Evolutionary conservation across 1,140 invertebrate species (phyloP), one percentile per base, ranked within the genome.

Genomic region (Homalodisca vitripennis): DNA sequence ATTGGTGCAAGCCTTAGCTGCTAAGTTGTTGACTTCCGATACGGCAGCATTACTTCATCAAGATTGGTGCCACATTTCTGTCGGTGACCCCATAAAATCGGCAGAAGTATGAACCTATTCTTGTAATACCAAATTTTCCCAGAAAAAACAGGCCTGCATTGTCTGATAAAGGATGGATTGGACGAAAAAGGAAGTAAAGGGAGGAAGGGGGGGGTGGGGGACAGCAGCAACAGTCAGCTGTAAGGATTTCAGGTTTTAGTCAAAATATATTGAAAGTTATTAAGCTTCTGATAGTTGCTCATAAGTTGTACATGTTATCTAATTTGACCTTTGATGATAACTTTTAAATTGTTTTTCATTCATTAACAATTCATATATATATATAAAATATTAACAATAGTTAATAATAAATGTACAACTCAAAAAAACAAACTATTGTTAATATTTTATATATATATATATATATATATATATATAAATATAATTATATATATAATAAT

Each of bases 41-140:
- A 79, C 81, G 0, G 75, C 81, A 0, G 81, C 87, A 26, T 89
- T n/a, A 87, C 34, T 87, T 79, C 60, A 85, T 80, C 1, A 87
- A 86, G 74, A 77, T 84, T 48, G 89, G 90, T 0, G 80, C n/a
- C 75, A 80, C 2, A 80, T 85, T 2, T 81, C 82, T 60, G 87
- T 86, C 12, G 79, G 79, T 53, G 80, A n/a, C n/a, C n/a, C n/a
- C n/a, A n/a, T n/a, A 80, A 0, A 75, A 76, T 29, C 77, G 79
- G 63, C 71, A 75, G 29, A 84, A 86, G 2, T 91, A 88, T 75
- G 87, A 83, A 67, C 91, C 91, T 0, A 73, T 91, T 0, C 78
- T 92, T 22, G 87, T n/a, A 91, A 74, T 89, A 89, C 74, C 83
- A 84, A 75, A n/a, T n/a, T n/a, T 70, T 85, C 48, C 86, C 89